Base-by-base conservation (phyloP, 1,140 invertebrate genomes). In the Akabosia matsudoensis region DNA sequence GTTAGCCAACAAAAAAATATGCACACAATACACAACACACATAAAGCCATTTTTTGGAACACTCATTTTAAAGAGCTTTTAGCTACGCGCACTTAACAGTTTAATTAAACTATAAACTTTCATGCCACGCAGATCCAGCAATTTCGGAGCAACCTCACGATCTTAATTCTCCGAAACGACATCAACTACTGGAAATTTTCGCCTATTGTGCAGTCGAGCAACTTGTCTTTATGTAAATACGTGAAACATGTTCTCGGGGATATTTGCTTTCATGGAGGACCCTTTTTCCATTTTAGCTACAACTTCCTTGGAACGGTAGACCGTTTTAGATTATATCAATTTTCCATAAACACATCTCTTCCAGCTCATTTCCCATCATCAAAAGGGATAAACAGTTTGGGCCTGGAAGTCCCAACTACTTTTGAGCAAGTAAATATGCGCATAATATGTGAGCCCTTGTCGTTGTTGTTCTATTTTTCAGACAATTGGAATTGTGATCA, bases 401-500 rank as follows among this genome's bases (percentile, higher is more conserved):
- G n/a, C n/a, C n/a, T n/a, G n/a, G n/a, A n/a, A n/a, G n/a, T n/a
- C n/a, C n/a, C n/a, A n/a, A n/a, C n/a, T n/a, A n/a, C n/a, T n/a
- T n/a, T n/a, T n/a, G n/a, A n/a, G n/a, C n/a, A n/a, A n/a, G n/a
- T n/a, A n/a, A 45, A 45, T 45, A 18, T 45, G 37, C 7, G 37
- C 37, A 45, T n/a, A n/a, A n/a, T n/a, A n/a, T 45, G 24, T 24
- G 24, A 56, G 3, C 22, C 10, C 54, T 56, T 13, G 54, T 56
- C 24, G 54, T 56, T 56, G 54, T 56, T 22, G 4, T 56, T 56
- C 10, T 56, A 56, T 56, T 56, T 56, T 56, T 18, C 37, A 56
- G 54, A 56, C 54, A 56, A 56, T 56, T 56, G 54, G 54, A 24
- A 56, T 56, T 3, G 54, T 56, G n/a, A 56, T 56, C 22, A 56